phyloP scores from a whole-genome alignment of 2,113 vertebrate species.

The Chauna torquata region DNA sequence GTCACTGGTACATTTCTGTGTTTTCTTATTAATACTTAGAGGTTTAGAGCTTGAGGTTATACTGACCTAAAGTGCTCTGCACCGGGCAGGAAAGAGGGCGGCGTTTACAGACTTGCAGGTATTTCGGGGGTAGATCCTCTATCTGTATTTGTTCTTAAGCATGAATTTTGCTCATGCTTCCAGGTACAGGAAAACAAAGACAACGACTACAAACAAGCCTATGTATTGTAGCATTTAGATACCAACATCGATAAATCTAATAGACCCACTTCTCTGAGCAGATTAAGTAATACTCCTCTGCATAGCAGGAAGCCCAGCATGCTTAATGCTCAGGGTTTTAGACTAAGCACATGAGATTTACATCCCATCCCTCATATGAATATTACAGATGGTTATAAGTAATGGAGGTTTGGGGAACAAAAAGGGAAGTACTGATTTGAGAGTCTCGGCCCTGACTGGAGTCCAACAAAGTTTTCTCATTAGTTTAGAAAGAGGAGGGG shows the following conservation, averaged over 20 bases:
- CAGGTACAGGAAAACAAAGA: background rate
- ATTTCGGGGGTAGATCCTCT: background rate
- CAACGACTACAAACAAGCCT: background rate
- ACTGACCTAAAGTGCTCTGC: background rate
- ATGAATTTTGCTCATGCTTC: background rate
- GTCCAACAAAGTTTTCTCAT: background rate
- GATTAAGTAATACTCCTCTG: background rate
- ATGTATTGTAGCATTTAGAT: background rate
- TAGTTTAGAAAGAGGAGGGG: background rate
- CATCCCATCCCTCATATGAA: background rate
- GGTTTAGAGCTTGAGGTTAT: background rate
- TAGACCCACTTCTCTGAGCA: background rate
- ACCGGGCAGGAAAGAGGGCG: background rate
- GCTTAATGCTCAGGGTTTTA: background rate
- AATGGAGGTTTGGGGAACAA: background rate
- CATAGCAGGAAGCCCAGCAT: background rate
- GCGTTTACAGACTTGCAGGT: background rate
- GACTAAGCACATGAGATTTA: background rate
- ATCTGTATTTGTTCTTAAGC: background rate
- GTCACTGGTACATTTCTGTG: too few relatives aligned
- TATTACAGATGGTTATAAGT: background rate
- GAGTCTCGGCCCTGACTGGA: background rate
- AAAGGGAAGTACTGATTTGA: background rate
- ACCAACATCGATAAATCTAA: background rate
- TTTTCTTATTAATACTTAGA: background rate